These are phyloP conservation scores for Rhorus exstirpatorius DNA, from an alignment of 2,888 invertebrate species.

Conservation along the genomic window DNA sequence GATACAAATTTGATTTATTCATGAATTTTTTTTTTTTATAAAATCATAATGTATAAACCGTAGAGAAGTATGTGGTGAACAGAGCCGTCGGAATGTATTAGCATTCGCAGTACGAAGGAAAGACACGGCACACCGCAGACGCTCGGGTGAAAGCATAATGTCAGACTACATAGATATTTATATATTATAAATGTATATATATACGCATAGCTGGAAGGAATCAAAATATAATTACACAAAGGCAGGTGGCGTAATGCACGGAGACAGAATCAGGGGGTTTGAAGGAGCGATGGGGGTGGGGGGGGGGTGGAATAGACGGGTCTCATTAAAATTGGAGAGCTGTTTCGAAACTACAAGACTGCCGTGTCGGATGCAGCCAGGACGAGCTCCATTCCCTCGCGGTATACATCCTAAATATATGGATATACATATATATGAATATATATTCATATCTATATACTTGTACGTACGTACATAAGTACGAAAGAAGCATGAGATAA, in stretches of 20 bases:
- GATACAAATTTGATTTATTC: neutral
- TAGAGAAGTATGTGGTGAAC: slow-evolving; percentile 47
- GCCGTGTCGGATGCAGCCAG: slow-evolving; percentile 83
- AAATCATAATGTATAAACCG: slow-evolving; percentile 17
- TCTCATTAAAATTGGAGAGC: slow-evolving; percentile 86
- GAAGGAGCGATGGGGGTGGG: slow-evolving; percentile 7
- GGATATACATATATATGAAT: slow-evolving; percentile 24
- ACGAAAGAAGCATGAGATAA: slow-evolving; percentile 42
- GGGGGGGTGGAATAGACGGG: slow-evolving; percentile 80
- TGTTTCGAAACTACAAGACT: slow-evolving; percentile 85
- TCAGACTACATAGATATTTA: slow-evolving; percentile 32
- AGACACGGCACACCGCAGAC: slow-evolving; percentile 48
- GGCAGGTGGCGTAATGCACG: slow-evolving; percentile 80
- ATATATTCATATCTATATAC: slow-evolving; percentile 20
- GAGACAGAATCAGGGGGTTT: slow-evolving; percentile 80
- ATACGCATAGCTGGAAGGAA: slow-evolving; percentile 73
- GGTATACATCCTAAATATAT: slow-evolving; percentile 42
- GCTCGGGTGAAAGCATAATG: slow-evolving; percentile 38
- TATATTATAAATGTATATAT: slow-evolving; percentile 24
- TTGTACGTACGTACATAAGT: slow-evolving; percentile 26
- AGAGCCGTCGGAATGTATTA: slow-evolving; percentile 78
- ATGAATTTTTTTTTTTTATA: slow-evolving; percentile 4
- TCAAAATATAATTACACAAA: slow-evolving; percentile 84
- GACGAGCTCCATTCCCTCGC: slow-evolving; percentile 59
- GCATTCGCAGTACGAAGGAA: slow-evolving; percentile 80